A percentile compares a stretch with the other conserved stretches of the same genome.
phyloP scores from a whole-genome alignment of 1,140 invertebrate genomes.

The Lordiphosa collinella region DNA sequence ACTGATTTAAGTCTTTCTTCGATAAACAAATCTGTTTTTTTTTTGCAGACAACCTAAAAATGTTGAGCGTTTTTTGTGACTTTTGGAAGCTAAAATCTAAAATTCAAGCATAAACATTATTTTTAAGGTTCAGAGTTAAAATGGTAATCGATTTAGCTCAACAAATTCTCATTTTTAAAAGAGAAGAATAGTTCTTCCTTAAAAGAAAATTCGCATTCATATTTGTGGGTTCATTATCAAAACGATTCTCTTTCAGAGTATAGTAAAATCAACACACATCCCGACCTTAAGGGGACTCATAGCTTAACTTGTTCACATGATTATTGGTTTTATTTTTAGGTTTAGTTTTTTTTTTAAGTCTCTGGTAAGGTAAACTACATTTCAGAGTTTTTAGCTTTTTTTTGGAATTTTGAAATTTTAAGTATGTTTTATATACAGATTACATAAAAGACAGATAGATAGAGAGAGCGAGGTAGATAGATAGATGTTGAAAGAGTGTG shows the following conservation, averaged over 20 bases:
- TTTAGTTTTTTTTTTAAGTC: background rate
- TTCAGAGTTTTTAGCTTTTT: conserved; percentile 10
- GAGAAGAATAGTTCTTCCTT: too few species aligned
- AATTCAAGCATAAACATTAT: too few species aligned
- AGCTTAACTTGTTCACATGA: conserved; percentile 21
- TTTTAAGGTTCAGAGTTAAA: too few species aligned
- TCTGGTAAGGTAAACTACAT: too few species aligned
- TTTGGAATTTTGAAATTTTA: conserved; percentile 30
- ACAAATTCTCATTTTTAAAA: too few species aligned
- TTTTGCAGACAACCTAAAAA: too few species aligned
- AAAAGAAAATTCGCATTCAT: background rate
- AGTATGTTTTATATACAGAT: conserved; percentile 22
- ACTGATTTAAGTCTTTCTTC: too few species aligned
- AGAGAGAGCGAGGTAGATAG: background rate
- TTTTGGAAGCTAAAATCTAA: too few species aligned
- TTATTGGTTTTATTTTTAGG: background rate
- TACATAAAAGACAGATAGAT: conserved; percentile 17
- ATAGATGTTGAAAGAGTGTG: conserved; percentile 9
- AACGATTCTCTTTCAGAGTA: background rate
- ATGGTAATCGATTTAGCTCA: too few species aligned
- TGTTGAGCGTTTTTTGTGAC: too few species aligned
- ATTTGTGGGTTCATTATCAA: background rate
- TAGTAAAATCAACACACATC: too few species aligned
- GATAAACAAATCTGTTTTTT: too few species aligned
- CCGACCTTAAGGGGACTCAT: background rate